These are phyloP conservation scores for Acrobasis repandana DNA, from an alignment of 2,888 invertebrate genomes.

Conservation along the genomic window DNA sequence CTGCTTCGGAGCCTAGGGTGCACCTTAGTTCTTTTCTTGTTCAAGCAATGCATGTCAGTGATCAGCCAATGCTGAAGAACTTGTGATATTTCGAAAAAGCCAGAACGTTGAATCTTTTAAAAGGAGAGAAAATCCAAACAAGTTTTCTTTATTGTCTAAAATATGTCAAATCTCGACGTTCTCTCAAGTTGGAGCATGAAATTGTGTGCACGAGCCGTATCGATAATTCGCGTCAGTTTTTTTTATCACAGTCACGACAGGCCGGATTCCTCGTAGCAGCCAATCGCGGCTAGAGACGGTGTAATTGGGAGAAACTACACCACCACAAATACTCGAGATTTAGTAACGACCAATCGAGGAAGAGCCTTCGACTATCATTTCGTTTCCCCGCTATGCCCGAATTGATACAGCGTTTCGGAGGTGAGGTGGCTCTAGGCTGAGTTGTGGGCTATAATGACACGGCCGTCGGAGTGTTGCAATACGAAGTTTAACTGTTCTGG, in stretches of 20 bases:
- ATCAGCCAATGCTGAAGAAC: too few species aligned
- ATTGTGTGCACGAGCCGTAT: conserved; percentile 82
- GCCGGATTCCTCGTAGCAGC: conserved; percentile 75
- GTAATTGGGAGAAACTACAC: conserved; percentile 81
- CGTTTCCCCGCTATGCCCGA: conserved; percentile 35
- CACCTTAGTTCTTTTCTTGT: too few species aligned
- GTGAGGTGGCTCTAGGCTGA: conserved; percentile 50
- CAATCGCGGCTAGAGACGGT: conserved; percentile 76
- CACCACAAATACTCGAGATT: conserved; percentile 76
- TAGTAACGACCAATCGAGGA: conserved; percentile 52
- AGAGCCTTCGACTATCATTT: conserved; percentile 57
- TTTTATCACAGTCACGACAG: conserved; percentile 81
- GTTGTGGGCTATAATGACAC: conserved; percentile 67
- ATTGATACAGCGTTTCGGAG: conserved; percentile 37
- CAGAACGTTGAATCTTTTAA: too few species aligned
- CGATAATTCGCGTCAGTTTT: conserved; percentile 82
- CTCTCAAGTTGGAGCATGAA: conserved; percentile 75
- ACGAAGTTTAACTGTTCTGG: conserved; percentile 65
- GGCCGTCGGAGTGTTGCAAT: conserved; percentile 56
- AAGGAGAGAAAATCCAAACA: conserved; percentile 32
- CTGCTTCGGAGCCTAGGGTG: too few species aligned
- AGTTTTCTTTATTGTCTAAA: conserved; percentile 55
- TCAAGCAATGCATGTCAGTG: too few species aligned
- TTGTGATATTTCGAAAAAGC: too few species aligned
- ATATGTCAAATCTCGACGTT: conserved; percentile 78